Evolutionary conservation across 2,113 vertebrate genomes (phyloP).

Genomic region (Suricata suricatta): DNA sequence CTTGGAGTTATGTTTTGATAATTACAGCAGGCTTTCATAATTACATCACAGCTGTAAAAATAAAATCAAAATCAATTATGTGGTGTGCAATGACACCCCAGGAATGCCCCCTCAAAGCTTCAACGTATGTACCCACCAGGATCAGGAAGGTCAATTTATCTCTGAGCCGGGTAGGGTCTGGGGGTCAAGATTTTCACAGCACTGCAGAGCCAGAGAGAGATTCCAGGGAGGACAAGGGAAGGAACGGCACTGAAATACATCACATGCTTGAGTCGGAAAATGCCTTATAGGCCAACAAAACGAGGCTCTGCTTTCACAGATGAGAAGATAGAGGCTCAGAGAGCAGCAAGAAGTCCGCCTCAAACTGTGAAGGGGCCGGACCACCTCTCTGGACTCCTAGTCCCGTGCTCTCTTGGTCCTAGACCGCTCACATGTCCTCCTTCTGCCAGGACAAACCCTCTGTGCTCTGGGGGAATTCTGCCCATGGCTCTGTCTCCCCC

Average conservation of each 20-base stretch:
- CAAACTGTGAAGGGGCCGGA: too few relatives aligned
- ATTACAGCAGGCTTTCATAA: slow-evolving; percentile 91
- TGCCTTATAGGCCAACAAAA: neutral
- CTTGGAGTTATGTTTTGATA: slow-evolving; percentile 92
- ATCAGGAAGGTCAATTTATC: neutral
- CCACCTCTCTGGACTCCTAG: neutral
- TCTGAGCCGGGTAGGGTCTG: neutral
- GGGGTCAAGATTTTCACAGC: neutral
- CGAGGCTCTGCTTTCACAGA: neutral
- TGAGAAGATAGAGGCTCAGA: neutral
- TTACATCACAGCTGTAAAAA: slow-evolving; percentile 85
- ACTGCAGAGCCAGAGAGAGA: neutral
- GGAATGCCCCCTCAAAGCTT: slow-evolving; percentile 58
- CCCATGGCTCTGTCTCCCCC: neutral
- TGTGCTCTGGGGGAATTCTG: neutral
- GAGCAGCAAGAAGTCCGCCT: neutral
- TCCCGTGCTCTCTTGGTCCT: neutral
- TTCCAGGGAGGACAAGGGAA: neutral
- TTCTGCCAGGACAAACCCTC: neutral
- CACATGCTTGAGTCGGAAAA: neutral
- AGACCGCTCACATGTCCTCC: fast-evolving
- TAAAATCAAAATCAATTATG: slow-evolving; percentile 83
- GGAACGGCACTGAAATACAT: neutral
- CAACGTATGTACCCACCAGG: slow-evolving; percentile 5
- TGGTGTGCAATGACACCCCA: slow-evolving; percentile 45